Base-by-base conservation (phyloP, 2,113 vertebrate genomes). In the Sciurus niger region DNA sequence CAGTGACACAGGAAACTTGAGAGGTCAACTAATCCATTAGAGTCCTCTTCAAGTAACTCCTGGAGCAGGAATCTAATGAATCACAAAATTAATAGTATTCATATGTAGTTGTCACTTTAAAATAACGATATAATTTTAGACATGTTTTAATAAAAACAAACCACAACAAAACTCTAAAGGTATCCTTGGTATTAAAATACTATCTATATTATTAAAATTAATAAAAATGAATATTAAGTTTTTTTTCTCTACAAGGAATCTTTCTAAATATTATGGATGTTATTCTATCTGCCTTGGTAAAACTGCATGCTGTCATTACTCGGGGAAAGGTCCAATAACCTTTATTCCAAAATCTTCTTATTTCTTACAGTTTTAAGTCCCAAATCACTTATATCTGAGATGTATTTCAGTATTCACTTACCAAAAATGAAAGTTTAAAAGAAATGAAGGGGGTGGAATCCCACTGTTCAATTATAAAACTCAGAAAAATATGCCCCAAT, bases 381-480 rank as follows among this genome's bases (percentile, higher is more conserved):
- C 63, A 96, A 95, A 84, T 84, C 63, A 84, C 17, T 96, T 22
- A 63, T 67, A 14, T 92, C 63, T 89, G 43, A 90, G 37, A 84
- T 11, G 37, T 83, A 67, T 28, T 89, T 95, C 86, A 82, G 60
- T 80, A 96, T 89, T 94, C 79, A 96, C 10, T 32, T 67, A 79
- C 85, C 68, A 65, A 89, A 95, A 94, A 51, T 53, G 24, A 83
- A 96, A 84, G 32, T 67, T 96, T 74, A 72, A 76, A 91, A 90
- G 51, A 89, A 85, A 78, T 58, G 58, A 79, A 70, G 9, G 3
- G 28, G 34, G 48, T 85, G 48, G 48, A 73, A 76, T 77, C 43
- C 53, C 51, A 73, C 20, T 93, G 80, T 40, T 95, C 97, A 89
- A 95, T 96, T 78, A 93, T 79, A 86, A 96, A 89, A 67, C 63